These are phyloP conservation scores for Dasypus novemcinctus DNA, from an alignment of 2,113 vertebrate genomes.

Conservation along the genomic window DNA sequence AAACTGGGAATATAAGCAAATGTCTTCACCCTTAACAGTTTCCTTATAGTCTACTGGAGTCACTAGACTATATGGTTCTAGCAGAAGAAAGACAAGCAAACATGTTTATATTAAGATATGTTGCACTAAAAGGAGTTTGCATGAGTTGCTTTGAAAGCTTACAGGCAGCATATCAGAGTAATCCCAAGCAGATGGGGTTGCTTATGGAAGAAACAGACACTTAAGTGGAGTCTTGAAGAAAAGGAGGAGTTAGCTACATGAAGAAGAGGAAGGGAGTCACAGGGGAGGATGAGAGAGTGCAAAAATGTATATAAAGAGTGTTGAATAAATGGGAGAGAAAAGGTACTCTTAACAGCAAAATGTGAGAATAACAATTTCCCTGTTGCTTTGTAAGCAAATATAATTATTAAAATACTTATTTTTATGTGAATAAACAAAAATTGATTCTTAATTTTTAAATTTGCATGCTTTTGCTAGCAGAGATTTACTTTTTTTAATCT, in stretches of 20 bases:
- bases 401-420: neutral
- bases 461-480: neutral
- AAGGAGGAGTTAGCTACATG: neutral
- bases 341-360: neutral
- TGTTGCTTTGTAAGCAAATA: neutral
- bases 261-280: neutral
- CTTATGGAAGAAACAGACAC: neutral
- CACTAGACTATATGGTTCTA: neutral
- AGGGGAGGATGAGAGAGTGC: neutral
- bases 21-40: neutral
- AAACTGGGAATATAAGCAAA: neutral
- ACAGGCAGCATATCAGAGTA: neutral
- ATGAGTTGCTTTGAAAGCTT: neutral
- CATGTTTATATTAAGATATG: neutral
- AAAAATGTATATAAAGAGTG: neutral
- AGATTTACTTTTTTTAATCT: neutral
- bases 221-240: neutral
- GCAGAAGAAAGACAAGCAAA: neutral
- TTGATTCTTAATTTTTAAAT: neutral
- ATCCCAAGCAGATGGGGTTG: neutral
- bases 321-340: neutral
- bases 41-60: neutral
- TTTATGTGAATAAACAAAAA: neutral
- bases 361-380: neutral
- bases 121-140: neutral